Percentiles rank a stretch among this genome's conserved stretches.
These are phyloP conservation scores for Dromococcyx pavoninus DNA, from an alignment of 2,797 vertebrate genomes.

Conservation along the genomic window DNA sequence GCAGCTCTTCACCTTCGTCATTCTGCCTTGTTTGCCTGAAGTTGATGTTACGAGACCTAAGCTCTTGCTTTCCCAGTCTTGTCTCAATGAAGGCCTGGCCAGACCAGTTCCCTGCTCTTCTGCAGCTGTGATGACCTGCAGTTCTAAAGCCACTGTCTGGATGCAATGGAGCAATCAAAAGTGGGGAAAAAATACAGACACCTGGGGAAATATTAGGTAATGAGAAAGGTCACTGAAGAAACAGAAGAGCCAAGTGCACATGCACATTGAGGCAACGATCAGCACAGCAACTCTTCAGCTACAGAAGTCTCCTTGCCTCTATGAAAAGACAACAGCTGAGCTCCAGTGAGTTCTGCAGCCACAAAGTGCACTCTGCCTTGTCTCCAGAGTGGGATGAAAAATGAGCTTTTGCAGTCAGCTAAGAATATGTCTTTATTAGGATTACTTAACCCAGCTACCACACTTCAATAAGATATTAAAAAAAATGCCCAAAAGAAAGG, in stretches of 20 bases:
- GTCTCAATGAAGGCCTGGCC: not conserved
- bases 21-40: not conserved
- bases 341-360: not conserved
- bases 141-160: not conserved
- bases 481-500: not conserved
- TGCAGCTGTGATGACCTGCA: not conserved
- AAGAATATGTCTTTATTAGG: not conserved
- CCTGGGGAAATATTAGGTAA: not conserved
- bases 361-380: not conserved
- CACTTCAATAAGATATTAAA: not conserved
- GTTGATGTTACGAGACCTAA: not conserved
- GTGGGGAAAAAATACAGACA: not conserved
- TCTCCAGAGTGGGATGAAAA: not conserved
- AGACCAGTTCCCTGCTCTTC: not conserved
- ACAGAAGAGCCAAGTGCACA: fast-evolving
- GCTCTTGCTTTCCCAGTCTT: not conserved
- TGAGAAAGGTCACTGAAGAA: not conserved
- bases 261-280: not conserved
- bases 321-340: not conserved
- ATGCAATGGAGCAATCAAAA: not conserved
- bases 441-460: not conserved
- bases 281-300: not conserved
- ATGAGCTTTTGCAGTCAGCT: not conserved
- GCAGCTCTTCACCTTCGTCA: not conserved
- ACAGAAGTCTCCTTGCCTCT: not conserved